Percentiles rank a stretch among this genome's conserved stretches.
Conservation (phyloP, 2,888 invertebrate genomes). For the Galeopsomyia nigrocyanea region DNA sequence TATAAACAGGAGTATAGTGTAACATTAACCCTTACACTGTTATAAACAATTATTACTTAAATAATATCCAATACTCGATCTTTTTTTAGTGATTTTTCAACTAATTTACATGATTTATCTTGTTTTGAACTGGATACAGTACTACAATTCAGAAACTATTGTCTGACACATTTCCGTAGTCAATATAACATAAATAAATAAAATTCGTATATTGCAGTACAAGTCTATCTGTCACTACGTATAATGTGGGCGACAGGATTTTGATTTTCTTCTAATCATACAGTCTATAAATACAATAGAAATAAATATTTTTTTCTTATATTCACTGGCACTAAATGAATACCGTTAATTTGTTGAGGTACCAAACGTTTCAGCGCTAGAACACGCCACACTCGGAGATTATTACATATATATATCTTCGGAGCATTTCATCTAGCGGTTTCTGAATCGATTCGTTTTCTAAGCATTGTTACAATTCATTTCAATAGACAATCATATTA, state of each 20-base stretch:
- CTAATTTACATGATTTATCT: constrained; percentile 21
- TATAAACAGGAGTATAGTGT: constrained; percentile 26
- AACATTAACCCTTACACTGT: constrained; percentile 24
- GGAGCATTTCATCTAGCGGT: constrained; percentile 10
- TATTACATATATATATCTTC: constrained; percentile 14
- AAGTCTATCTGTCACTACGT: constrained; percentile 15
- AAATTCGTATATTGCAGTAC: constrained; percentile 22
- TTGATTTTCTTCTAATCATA: constrained; percentile 27
- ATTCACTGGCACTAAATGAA: constrained; percentile 39
- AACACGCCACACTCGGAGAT: constrained; percentile 40
- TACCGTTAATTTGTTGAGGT: constrained; percentile 40
- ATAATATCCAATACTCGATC: constrained; percentile 31
- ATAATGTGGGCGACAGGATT: constrained; percentile 30
- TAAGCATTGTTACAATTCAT: constrained; percentile 34
- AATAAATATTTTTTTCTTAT: constrained; percentile 29
- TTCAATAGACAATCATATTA: constrained; percentile 37
- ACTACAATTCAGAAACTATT: constrained; percentile 31
- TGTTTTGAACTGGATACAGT: constrained; percentile 1
- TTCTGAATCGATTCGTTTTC: constrained; percentile 28
- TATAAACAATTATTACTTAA: constrained; percentile 35
- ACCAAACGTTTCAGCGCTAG: constrained; percentile 37
- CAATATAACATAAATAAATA: constrained; percentile 36
- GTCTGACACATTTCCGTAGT: constrained; percentile 24
- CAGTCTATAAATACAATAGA: constrained; percentile 31
- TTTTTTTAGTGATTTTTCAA: constrained; percentile 19